Evolutionary conservation across 2,888 invertebrate species (phyloP).

Genomic region (Cheilosia impressa): DNA sequence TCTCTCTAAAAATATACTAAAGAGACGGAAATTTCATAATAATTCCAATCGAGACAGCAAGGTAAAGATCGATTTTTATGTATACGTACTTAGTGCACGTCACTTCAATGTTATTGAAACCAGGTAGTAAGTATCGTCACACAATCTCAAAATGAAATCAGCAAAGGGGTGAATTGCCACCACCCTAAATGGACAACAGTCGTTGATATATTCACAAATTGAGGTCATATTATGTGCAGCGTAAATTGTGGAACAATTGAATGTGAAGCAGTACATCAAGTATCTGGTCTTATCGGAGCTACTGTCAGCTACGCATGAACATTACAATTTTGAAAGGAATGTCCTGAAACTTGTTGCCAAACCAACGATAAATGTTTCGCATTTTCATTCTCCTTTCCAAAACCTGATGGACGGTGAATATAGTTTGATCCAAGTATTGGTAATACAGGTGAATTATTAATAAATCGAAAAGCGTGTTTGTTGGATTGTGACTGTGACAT

Average conservation of each 20-base stretch:
- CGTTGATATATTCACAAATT: neutral
- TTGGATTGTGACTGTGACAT: constrained; percentile 8
- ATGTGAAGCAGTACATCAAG: neutral
- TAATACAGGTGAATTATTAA: too few species aligned
- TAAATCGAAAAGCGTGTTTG: neutral
- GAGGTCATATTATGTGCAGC: constrained; percentile 11
- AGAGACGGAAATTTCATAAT: constrained; percentile 4
- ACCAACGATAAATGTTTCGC: too few species aligned
- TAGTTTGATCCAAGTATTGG: too few species aligned
- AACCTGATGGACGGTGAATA: too few species aligned
- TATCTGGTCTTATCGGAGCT: neutral
- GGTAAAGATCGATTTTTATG: constrained; percentile 16
- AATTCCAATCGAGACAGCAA: constrained; percentile 6
- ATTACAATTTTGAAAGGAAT: neutral
- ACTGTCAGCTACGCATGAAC: neutral
- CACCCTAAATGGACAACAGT: neutral
- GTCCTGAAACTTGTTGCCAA: constrained; percentile 8
- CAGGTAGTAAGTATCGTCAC: neutral
- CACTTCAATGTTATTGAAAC: neutral
- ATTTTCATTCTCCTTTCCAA: neutral
- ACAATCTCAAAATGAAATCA: neutral
- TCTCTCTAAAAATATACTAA: constrained; percentile 2
- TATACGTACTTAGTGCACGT: constrained; percentile 3
- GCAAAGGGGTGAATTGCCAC: constrained; percentile 2
- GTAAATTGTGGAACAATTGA: constrained; percentile 14